Evolutionary conservation across 53 echinoderm and acorn worm species (phyloP).

Genomic region (Arbacia lixula): DNA sequence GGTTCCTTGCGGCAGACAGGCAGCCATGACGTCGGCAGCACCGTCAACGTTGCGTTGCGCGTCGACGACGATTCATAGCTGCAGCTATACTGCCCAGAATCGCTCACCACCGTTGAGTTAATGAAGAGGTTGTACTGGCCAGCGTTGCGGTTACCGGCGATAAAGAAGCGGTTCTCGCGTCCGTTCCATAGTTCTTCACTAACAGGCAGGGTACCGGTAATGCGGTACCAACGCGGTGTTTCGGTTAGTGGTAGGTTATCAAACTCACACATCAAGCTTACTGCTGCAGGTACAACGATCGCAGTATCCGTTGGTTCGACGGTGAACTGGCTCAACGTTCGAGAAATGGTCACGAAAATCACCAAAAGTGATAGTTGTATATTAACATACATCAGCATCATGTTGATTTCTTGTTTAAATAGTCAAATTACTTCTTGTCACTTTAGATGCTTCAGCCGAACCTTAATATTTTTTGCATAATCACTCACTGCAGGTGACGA

Average conservation of each 20-base stretch:
- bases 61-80: conserved; percentile 35
- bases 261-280: conserved; percentile 7
- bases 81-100: conserved; percentile 65
- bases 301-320: conserved; percentile 23
- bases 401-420: no score
- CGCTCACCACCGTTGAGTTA: conserved; percentile 49
- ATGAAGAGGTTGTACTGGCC: conserved; percentile 65
- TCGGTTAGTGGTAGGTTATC: neutral
- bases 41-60: conserved; percentile 55
- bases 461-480: no score
- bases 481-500: no score
- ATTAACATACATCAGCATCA: no score
- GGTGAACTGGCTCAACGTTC: neutral
- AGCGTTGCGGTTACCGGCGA: conserved; percentile 30
- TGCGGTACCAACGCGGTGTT: conserved; percentile 25
- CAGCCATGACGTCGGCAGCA: conserved; percentile 62
- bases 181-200: conserved; percentile 28
- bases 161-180: conserved; percentile 60
- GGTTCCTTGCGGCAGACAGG: conserved; percentile 52
- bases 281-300: conserved; percentile 16
- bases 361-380: no score
- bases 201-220: conserved; percentile 5
- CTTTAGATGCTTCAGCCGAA: no score
- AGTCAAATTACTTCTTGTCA: no score
- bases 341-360: no score